Evolutionary conservation across 2,888 invertebrate genomes (phyloP).

Genomic region (Lasioglossum pauxillum): DNA sequence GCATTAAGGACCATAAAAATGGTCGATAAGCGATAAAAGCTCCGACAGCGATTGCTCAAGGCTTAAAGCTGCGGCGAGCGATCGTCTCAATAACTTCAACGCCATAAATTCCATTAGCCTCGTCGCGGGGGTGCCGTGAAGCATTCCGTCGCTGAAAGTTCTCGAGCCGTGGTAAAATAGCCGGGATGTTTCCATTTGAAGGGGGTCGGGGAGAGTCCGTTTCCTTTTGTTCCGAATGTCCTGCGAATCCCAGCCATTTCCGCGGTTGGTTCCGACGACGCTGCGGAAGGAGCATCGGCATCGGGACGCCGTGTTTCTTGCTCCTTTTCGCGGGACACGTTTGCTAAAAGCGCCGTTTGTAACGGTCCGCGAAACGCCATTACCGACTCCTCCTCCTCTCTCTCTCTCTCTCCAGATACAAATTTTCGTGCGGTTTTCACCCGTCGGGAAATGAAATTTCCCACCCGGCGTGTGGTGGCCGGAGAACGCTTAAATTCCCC

Average conservation of each 20-base stretch:
- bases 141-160: constrained; percentile 6
- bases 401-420: constrained; percentile 14
- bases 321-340: constrained; percentile 12
- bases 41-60: neutral
- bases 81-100: neutral
- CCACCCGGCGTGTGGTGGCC: neutral
- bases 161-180: constrained; percentile 5
- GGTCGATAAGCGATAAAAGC: neutral
- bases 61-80: neutral
- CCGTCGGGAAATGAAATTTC: constrained; percentile 55
- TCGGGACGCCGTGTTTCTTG: constrained; percentile 21
- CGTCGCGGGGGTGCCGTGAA: neutral
- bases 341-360: constrained; percentile 41
- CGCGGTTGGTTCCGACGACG: neutral
- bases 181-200: constrained; percentile 1
- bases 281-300: constrained; percentile 18
- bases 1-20: neutral
- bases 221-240: constrained; percentile 15
- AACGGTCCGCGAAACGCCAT: constrained; percentile 38
- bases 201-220: constrained; percentile 10
- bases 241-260: constrained; percentile 27
- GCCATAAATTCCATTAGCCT: neutral
- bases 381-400: neutral
- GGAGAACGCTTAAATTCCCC: neutral
- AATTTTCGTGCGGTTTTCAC: constrained; percentile 44